Evolutionary conservation across 1,140 invertebrate genomes (phyloP).

Genomic region (Heliconius eleuchia): DNA sequence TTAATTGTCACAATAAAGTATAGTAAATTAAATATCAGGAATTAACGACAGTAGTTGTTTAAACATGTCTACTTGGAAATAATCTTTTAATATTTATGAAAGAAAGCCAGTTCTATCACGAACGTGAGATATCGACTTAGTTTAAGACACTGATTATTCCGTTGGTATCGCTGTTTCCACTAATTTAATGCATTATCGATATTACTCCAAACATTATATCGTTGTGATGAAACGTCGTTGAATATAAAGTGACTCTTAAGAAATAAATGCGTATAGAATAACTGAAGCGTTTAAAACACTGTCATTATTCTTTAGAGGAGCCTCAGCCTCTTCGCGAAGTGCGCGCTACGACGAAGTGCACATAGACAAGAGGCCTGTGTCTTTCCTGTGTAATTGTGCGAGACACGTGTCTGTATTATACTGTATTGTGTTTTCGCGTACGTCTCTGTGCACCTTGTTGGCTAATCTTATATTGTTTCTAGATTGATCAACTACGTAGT

Average conservation of each 20-base stretch:
- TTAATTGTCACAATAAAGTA: too few species aligned
- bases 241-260: not conserved
- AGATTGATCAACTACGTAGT: too few species aligned
- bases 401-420: not conserved
- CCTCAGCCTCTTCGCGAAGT: not conserved
- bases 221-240: not conserved
- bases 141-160: not conserved
- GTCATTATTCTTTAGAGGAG: not conserved
- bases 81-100: not conserved
- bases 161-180: not conserved
- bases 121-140: not conserved
- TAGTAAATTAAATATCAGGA: too few species aligned
- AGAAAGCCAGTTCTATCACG: constrained; percentile 18
- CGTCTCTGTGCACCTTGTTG: too few species aligned
- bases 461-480: too few species aligned
- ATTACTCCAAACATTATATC: not conserved
- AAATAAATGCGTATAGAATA: not conserved
- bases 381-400: not conserved
- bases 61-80: too few species aligned
- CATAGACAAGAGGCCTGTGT: not conserved
- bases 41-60: too few species aligned
- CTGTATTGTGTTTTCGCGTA: not conserved
- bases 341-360: not conserved
- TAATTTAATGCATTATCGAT: not conserved
- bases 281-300: not conserved